These are phyloP conservation scores for Antechinus flavipes DNA, from an alignment of 2,113 vertebrate species.

Conservation along the genomic window DNA sequence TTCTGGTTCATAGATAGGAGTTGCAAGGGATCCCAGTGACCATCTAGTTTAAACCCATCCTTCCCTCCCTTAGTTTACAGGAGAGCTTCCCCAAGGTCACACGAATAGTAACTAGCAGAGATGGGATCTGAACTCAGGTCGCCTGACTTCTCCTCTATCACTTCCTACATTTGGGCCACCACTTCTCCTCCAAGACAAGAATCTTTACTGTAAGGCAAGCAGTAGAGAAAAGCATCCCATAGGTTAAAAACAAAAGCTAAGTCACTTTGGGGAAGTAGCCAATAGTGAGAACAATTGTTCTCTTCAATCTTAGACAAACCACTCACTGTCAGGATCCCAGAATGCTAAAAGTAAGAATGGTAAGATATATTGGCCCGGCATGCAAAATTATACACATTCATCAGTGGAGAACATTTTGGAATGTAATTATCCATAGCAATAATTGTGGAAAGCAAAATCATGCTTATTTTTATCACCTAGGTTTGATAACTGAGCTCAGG, in stretches of 20 bases:
- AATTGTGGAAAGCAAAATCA: constrained; percentile 36
- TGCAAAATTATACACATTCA: constrained; percentile 50
- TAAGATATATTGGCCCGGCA: constrained; percentile 23
- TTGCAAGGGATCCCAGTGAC: background rate
- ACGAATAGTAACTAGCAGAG: background rate
- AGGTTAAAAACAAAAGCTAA: constrained; percentile 30
- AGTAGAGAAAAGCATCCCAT: constrained; percentile 35
- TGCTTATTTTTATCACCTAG: constrained; percentile 42
- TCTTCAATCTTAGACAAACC: constrained; percentile 58
- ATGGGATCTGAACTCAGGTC: background rate
- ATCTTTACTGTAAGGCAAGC: constrained; percentile 41
- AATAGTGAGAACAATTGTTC: constrained; percentile 35
- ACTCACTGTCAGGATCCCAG: background rate
- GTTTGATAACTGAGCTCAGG: constrained; percentile 46
- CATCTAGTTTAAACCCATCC: background rate
- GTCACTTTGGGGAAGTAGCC: constrained; percentile 60
- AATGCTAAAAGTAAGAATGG: constrained; percentile 28
- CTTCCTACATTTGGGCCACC: background rate
- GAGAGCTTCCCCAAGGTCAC: background rate
- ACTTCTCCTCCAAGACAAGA: background rate
- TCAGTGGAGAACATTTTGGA: constrained; percentile 42
- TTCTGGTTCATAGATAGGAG: background rate
- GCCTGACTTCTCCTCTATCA: background rate
- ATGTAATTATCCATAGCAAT: constrained; percentile 50
- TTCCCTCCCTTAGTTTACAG: background rate